Conservation (phyloP, 2,888 invertebrate species). For the Spodoptera littoralis region DNA sequence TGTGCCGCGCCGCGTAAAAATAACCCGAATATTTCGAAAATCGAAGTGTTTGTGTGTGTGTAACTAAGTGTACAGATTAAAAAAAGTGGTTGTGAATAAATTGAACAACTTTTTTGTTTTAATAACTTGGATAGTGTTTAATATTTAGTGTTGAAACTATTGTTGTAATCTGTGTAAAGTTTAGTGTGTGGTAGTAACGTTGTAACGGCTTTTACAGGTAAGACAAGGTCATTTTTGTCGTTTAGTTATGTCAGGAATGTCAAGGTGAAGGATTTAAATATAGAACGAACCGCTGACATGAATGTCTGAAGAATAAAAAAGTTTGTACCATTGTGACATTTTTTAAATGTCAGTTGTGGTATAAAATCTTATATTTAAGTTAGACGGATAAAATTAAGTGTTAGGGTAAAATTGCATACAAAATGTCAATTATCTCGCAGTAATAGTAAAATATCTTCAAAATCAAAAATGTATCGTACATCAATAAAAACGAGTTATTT, state of each 20-base stretch:
- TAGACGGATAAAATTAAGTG: background rate
- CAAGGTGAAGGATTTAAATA: constrained; percentile 40
- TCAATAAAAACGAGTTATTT: too few species aligned
- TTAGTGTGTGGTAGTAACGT: constrained; percentile 46
- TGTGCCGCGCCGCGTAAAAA: constrained; percentile 32
- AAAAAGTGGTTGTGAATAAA: constrained; percentile 66
- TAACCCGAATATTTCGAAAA: constrained; percentile 58
- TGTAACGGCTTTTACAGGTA: constrained; percentile 48
- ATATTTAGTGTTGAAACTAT: constrained; percentile 33
- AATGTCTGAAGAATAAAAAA: constrained; percentile 17
- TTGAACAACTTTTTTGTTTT: constrained; percentile 44
- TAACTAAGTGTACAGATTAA: constrained; percentile 45
- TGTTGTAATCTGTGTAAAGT: constrained; percentile 45
- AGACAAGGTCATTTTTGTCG: constrained; percentile 51
- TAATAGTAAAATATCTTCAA: too few species aligned
- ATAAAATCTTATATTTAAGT: background rate
- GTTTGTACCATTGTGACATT: constrained; percentile 4
- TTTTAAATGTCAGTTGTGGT: background rate
- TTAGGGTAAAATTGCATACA: too few species aligned
- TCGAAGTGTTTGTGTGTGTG: constrained; percentile 59
- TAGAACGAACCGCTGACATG: constrained; percentile 23
- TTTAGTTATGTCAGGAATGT: constrained; percentile 43
- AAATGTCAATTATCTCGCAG: too few species aligned
- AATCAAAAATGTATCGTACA: too few species aligned
- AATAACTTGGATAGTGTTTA: constrained; percentile 25